Evolutionary conservation across 2,113 vertebrate species (phyloP).

Genomic region (Hemiscyllium ocellatum): DNA sequence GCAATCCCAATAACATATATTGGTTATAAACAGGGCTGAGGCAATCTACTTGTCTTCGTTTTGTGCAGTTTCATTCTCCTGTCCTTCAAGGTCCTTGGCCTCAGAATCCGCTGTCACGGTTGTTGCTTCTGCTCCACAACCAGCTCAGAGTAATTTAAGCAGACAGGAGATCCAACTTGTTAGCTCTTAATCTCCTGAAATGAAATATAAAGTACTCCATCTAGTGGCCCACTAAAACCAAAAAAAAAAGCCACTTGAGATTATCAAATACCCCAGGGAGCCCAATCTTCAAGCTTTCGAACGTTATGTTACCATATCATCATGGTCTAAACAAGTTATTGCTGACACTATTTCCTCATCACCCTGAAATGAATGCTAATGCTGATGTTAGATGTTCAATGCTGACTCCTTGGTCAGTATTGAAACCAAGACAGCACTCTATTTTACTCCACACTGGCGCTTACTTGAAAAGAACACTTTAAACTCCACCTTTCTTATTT

Average conservation of each 20-base stretch:
- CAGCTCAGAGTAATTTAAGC: neutral
- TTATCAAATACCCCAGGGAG: neutral
- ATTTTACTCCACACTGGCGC: neutral
- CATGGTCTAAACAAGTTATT: neutral
- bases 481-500: neutral
- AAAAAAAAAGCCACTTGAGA: neutral
- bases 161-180: neutral
- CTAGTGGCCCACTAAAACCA: neutral
- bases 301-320: neutral
- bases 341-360: neutral
- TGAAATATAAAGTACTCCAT: constrained; percentile 1
- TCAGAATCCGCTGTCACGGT: neutral
- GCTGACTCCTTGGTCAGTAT: neutral
- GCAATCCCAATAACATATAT: neutral
- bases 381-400: neutral
- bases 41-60: neutral
- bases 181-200: neutral
- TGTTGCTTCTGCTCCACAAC: neutral
- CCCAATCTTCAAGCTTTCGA: neutral
- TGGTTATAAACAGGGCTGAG: neutral
- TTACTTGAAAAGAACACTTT: neutral
- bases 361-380: neutral
- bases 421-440: constrained; percentile 12
- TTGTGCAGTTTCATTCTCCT: neutral
- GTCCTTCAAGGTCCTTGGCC: neutral